These are phyloP conservation scores for Poecile montanus DNA, from an alignment of 2,797 vertebrate species.

Conservation along the genomic window DNA sequence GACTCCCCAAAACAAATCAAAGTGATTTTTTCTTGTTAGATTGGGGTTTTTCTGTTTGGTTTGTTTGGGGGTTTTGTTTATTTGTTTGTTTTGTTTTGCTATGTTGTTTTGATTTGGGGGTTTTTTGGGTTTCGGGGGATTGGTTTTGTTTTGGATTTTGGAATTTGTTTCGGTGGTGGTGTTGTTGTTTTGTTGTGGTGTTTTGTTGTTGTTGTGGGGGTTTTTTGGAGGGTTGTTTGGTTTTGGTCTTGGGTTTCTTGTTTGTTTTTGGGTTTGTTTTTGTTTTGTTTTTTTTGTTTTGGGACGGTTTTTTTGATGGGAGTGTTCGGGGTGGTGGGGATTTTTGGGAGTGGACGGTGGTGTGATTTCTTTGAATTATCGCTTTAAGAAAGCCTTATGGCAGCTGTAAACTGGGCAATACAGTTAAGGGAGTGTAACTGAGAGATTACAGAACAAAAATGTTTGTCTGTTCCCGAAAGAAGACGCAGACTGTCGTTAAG, in stretches of 20 bases:
- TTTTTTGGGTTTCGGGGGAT: neutral
- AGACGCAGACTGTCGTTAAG: neutral
- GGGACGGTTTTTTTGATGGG: neutral
- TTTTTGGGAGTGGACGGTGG: rapidly evolving
- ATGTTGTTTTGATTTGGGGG: neutral
- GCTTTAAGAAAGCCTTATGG: neutral
- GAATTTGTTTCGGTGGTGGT: neutral
- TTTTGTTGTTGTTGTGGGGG: neutral
- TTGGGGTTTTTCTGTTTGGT: neutral
- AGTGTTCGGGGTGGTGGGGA: neutral
- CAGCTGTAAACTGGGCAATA: neutral
- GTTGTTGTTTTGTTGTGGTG: neutral
- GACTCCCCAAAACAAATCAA: neutral
- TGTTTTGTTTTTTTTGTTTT: no score
- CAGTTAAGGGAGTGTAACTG: neutral
- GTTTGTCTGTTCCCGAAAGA: no score
- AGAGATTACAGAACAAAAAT: neutral
- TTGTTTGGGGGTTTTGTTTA: neutral
- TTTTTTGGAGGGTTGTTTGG: neutral
- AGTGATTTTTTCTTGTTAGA: neutral
- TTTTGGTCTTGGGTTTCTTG: neutral
- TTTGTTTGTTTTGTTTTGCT: neutral
- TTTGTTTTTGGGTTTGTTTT: no score
- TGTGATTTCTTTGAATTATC: neutral
- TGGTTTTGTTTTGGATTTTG: neutral